Base-by-base conservation (phyloP, 2,113 vertebrate genomes). In the Phyllostomus hastatus region DNA sequence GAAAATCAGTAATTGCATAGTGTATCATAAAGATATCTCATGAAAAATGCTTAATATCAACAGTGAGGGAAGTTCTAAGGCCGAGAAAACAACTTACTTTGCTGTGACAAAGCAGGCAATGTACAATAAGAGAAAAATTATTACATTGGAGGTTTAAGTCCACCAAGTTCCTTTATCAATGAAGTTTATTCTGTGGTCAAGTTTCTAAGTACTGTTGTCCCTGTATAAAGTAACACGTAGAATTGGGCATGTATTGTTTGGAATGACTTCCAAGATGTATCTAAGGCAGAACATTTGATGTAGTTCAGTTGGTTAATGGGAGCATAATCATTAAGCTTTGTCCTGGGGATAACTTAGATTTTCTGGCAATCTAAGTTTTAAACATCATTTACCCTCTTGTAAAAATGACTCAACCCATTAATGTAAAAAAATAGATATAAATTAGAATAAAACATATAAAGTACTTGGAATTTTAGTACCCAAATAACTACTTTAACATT, bases 1-100 rank as follows among this genome's bases (percentile, higher is more conserved):
- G 88, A 95, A 94, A 95, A 89, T 79, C 16, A 9, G 5, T 70
- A 69, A 97, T 93, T 43, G 75, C 33, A 11, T 46, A 61, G 90
- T 91, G 2, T 0, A 1, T 73, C 43, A 41, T 69, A 38, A 97
- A 50, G 76, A 20, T n/a, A 3, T 54, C 31, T 78, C 38, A 54
- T 70, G 70, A 96, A 78, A 90, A 28, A 10, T 43, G 54, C 1
- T 31, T 82, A 43, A n/a, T 83, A 33, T 31, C 64, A 43, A 59
- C 76, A 31, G 0, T 17, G 17, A 61, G 17, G 22, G 7, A 57
- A 22, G 33, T 86, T 46, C n/a, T 93, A 96, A 46, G 92, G 59
- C 35, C 87, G 50, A 57, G 84, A 87, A 90, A 81, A 64, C 0
- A 0, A 33, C 17, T 73, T 67, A 17, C 43, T 75, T 91, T 54